phyloP scores from a whole-genome alignment of 2,113 vertebrate genomes.

The Lepus americanus region DNA sequence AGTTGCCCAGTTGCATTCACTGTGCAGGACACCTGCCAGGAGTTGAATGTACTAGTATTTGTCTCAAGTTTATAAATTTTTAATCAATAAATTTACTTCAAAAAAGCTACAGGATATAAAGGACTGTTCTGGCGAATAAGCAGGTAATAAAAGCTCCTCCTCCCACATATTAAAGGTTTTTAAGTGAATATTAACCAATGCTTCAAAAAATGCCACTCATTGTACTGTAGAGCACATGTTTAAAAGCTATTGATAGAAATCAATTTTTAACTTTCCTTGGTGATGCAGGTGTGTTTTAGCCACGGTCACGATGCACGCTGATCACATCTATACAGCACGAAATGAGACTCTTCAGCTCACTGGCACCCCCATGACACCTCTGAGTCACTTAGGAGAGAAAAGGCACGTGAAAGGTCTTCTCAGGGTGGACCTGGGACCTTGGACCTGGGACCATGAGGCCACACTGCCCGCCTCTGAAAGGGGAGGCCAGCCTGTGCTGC shows the following conservation, averaged over 20 bases:
- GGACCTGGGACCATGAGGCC: neutral
- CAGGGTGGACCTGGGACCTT: neutral
- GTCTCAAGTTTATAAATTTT: constrained; percentile 11
- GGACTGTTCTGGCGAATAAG: constrained; percentile 52
- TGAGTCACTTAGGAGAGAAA: constrained; percentile 51
- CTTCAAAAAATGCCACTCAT: constrained; percentile 72
- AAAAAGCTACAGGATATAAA: constrained; percentile 62
- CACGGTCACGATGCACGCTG: constrained; percentile 66
- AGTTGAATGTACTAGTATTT: neutral
- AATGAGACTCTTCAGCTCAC: constrained; percentile 7
- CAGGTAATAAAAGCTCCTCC: constrained; percentile 64
- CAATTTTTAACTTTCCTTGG: constrained; percentile 69
- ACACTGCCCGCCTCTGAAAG: neutral
- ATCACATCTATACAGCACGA: constrained; percentile 59
- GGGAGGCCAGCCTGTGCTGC: neutral
- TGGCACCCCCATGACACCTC: neutral
- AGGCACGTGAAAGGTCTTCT: constrained; percentile 20
- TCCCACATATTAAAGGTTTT: constrained; percentile 66
- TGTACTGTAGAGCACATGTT: constrained; percentile 60
- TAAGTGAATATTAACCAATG: constrained; percentile 75
- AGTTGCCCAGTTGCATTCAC: neutral
- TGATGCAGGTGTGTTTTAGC: constrained; percentile 68
- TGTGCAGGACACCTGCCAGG: neutral
- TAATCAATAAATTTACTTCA: constrained; percentile 48
- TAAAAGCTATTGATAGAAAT: constrained; percentile 61